Evolutionary conservation across 2,888 invertebrate genomes (phyloP).

Genomic region (Drosophila parthenogenetica): DNA sequence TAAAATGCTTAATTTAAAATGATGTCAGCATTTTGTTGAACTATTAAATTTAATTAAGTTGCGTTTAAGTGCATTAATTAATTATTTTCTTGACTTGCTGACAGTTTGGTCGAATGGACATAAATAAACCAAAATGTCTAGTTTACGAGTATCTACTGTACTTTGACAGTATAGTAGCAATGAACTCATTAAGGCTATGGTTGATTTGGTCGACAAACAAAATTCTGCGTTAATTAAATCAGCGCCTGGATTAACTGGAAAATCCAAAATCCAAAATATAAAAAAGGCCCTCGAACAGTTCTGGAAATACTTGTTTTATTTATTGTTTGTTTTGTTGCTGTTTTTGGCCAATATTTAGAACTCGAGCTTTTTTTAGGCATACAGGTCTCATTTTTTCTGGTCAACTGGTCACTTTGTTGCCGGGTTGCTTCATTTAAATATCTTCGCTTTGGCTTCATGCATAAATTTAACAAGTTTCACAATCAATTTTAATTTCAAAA

Average conservation of each 20-base stretch:
- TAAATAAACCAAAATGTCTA: slow-evolving; percentile 4
- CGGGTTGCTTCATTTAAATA: slow-evolving; percentile 24
- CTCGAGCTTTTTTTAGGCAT: neutral
- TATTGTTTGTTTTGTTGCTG: neutral
- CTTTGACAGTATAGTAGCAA: slow-evolving; percentile 24
- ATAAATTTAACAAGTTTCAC: slow-evolving; percentile 26
- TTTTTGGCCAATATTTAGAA: slow-evolving; percentile 17
- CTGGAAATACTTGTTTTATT: slow-evolving; percentile 55
- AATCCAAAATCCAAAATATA: slow-evolving; percentile 42
- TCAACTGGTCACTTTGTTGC: slow-evolving; percentile 18
- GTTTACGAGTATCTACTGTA: neutral
- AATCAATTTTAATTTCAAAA: slow-evolving; percentile 20
- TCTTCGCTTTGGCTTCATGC: slow-evolving; percentile 4
- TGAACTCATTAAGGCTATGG: slow-evolving; percentile 62
- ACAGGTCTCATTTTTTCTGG: slow-evolving; percentile 13
- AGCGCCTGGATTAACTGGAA: slow-evolving; percentile 58
- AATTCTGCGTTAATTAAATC: slow-evolving; percentile 65
- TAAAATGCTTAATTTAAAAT: slow-evolving; percentile 48
- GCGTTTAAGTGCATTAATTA: slow-evolving; percentile 13
- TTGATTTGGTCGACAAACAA: slow-evolving; percentile 37
- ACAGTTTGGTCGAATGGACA: slow-evolving; percentile 11
- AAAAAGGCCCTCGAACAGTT: slow-evolving; percentile 44
- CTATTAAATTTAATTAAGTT: slow-evolving; percentile 33
- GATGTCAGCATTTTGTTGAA: slow-evolving; percentile 46
- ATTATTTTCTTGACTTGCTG: slow-evolving; percentile 21